Base-by-base conservation (phyloP, 2,797 vertebrate genomes). In the Delichon dasypus region DNA sequence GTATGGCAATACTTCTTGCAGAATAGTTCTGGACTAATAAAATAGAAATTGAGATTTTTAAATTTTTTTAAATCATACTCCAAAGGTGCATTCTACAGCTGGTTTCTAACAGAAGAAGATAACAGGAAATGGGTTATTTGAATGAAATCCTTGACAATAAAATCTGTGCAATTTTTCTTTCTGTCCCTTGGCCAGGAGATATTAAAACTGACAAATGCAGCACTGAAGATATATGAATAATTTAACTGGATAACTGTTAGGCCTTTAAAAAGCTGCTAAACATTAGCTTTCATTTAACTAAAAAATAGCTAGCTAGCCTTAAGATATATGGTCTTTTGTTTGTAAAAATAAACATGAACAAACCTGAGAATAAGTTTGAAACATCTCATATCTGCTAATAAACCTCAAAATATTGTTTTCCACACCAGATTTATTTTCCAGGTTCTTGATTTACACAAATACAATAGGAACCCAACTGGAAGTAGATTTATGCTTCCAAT, bases 401-500 rank as follows among this genome's bases (percentile, higher is more conserved):
- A 60, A 85, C 5, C 5, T 2, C 11, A 85, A 86, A 86, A 25
- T 50, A 55, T 3, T n/a, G 17, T 73, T 70, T 87, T 82, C 16
- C 44, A 62, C 8, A 58, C 2, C 9, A 47, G 22, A 54, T 81
- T 75, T 84, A 68, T n/a, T 81, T 90, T 51, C 20, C 29, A 47
- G 7, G 12, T 67, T 80, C 58, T 86, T 72, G 12, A 75, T 78
- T 71, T 75, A 42, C 19, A 57, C 34, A 88, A 36, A 86, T 58
- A 29, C 22, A 42, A 64, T 19, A 18, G 18, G 51, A 88, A 40
- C 11, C 60, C 29, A 29, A 23, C 61, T 74, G 54, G 70, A 90
- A 86, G 57, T 44, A 92, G 81, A 90, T 90, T 92, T 87, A 85
- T 82, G 45, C 18, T 76, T 78, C 74, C 55, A 87, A 26, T 81